phyloP scores from a whole-genome alignment of 2,113 vertebrate genomes.

The Gobio gobio region DNA sequence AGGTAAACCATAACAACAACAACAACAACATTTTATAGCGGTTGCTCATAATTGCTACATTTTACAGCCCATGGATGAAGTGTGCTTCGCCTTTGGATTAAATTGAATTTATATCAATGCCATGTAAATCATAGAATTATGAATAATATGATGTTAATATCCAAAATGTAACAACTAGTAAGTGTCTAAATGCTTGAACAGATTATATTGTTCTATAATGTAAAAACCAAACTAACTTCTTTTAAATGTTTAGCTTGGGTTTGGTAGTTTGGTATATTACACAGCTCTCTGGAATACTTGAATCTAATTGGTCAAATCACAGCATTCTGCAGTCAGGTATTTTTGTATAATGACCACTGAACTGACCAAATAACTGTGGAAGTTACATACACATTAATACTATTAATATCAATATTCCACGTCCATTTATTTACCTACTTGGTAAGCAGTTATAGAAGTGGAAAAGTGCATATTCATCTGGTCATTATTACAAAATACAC shows the following conservation, averaged over 20 bases:
- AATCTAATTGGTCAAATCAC: not conserved
- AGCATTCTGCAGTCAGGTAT: not conserved
- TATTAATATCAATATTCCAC: not conserved
- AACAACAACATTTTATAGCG: not conserved
- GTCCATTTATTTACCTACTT: not conserved
- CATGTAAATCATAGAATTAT: not conserved
- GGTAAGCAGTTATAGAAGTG: not conserved
- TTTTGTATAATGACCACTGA: not conserved
- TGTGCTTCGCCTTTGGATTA: not conserved
- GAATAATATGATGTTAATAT: not conserved
- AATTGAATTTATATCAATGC: not conserved
- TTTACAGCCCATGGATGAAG: not conserved
- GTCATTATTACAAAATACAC: not conserved
- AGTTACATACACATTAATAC: not conserved
- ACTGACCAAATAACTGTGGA: not conserved
- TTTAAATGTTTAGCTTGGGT: not conserved
- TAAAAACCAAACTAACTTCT: not conserved
- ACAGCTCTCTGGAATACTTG: not conserved
- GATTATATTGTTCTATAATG: not conserved
- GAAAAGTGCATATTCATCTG: not conserved
- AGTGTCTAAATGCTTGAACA: not conserved
- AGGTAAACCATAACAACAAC: slow-evolving; percentile 10
- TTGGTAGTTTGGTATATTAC: not conserved
- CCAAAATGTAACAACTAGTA: not conserved
- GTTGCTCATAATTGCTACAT: not conserved